Evolutionary conservation across 2,797 vertebrate genomes (phyloP).

Genomic region (Chelidonichthys spinosus): DNA sequence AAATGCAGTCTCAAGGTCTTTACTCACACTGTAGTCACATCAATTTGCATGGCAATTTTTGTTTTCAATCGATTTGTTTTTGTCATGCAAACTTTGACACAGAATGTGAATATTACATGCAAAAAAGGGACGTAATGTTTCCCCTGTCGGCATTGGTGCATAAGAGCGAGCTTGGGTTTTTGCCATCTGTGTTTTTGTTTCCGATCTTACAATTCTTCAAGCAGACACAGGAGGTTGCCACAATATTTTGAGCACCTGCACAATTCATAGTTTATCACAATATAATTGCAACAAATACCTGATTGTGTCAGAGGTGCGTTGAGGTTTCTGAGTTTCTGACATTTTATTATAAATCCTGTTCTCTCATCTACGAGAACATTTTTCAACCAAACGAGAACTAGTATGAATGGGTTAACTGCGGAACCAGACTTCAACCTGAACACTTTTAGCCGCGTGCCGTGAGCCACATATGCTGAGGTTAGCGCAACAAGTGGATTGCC

Average conservation of each 20-base stretch:
- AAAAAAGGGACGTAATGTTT: no score
- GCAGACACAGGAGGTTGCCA: neutral
- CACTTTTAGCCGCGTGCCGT: no score
- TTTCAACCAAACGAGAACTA: neutral
- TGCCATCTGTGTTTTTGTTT: conserved; percentile 1
- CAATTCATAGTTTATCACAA: neutral
- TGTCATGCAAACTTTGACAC: no score
- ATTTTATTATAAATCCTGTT: neutral
- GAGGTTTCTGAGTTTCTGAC: neutral
- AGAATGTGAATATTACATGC: no score
- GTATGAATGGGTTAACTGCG: no score
- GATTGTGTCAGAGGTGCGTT: neutral
- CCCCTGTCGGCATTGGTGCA: no score
- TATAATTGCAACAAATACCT: neutral
- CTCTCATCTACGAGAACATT: neutral
- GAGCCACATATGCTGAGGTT: neutral
- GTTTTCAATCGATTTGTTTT: no score
- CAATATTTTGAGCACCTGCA: neutral
- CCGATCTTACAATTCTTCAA: neutral
- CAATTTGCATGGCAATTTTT: no score
- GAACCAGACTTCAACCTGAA: no score
- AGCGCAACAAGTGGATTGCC: neutral
- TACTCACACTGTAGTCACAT: no score
- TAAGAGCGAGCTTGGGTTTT: neutral
- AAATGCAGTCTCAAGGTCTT: neutral